Evolutionary conservation across 2,888 invertebrate genomes (phyloP).

Genomic region (Tetramorium bicarinatum): DNA sequence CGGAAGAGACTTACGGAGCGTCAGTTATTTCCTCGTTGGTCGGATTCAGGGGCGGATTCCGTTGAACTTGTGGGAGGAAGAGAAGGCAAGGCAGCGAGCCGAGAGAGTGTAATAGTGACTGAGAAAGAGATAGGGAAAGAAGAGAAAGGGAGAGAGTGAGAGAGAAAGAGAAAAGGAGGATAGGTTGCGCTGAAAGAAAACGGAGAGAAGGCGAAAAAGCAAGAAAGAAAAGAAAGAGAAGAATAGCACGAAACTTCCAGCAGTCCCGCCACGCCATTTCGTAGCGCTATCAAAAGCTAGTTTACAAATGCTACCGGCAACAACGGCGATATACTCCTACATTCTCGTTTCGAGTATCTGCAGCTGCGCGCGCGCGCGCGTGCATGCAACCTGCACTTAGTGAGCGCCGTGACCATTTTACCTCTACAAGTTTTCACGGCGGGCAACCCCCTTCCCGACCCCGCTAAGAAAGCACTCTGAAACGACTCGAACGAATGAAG

Average conservation of each 20-base stretch:
- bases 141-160: slow-evolving; percentile 1
- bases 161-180: background rate
- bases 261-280: slow-evolving; percentile 72
- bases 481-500: slow-evolving; percentile 23
- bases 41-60: slow-evolving; percentile 72
- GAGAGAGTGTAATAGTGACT: slow-evolving; percentile 41
- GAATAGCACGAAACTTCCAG: slow-evolving; percentile 68
- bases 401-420: slow-evolving; percentile 53
- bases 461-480: slow-evolving; percentile 5
- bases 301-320: slow-evolving; percentile 79
- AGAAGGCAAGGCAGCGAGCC: slow-evolving; percentile 10
- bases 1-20: slow-evolving; percentile 72
- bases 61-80: slow-evolving; percentile 65
- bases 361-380: slow-evolving; percentile 38
- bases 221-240: slow-evolving; percentile 26
- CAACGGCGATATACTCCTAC: slow-evolving; percentile 67
- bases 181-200: slow-evolving; percentile 20
- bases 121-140: slow-evolving; percentile 60
- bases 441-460: background rate
- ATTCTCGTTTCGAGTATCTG: slow-evolving; percentile 52
- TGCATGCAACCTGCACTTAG: slow-evolving; percentile 31
- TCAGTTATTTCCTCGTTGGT: slow-evolving; percentile 79
- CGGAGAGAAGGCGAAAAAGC: slow-evolving; percentile 28
- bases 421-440: slow-evolving; percentile 48
- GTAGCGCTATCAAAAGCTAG: slow-evolving; percentile 80